phyloP scores from a whole-genome alignment of 1,140 invertebrate genomes.

The Caenorhabditis tropicalis region DNA sequence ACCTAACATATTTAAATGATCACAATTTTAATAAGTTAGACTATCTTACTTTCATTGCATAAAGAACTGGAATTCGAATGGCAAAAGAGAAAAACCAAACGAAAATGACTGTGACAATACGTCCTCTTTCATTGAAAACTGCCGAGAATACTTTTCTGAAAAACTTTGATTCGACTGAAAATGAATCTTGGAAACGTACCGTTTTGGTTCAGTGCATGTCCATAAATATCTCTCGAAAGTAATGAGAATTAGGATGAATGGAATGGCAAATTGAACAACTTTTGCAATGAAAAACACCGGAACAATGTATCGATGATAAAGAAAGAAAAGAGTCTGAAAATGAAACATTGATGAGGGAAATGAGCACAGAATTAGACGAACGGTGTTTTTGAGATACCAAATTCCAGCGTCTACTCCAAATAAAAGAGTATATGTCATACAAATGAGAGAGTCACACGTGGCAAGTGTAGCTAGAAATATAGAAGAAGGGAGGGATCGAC shows the following conservation, averaged over 20 bases:
- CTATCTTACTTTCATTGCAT: slow-evolving; percentile 27
- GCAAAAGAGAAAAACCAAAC: slow-evolving; percentile 5
- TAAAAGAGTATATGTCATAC: slow-evolving; percentile 49
- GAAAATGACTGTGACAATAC: slow-evolving; percentile 36
- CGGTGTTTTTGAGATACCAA: slow-evolving; percentile 32
- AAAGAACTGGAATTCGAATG: slow-evolving; percentile 39
- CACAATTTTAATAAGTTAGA: background rate
- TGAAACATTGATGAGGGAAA: background rate
- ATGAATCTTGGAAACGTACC: slow-evolving; percentile 1
- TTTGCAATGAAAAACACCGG: slow-evolving; percentile 51
- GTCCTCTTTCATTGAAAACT: slow-evolving; percentile 45
- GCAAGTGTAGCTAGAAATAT: slow-evolving; percentile 45
- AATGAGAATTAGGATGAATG: slow-evolving; percentile 51
- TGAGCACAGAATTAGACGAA: background rate
- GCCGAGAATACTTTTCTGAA: slow-evolving; percentile 43
- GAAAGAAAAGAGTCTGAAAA: slow-evolving; percentile 46
- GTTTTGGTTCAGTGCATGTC: slow-evolving; percentile 45
- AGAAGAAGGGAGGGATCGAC: slow-evolving; percentile 45
- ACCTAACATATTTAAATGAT: background rate
- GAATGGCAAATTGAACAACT: slow-evolving; percentile 56
- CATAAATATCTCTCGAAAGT: slow-evolving; percentile 52
- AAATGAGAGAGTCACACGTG: slow-evolving; percentile 34
- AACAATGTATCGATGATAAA: slow-evolving; percentile 51
- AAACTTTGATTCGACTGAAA: background rate
- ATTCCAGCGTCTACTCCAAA: slow-evolving; percentile 53